Conservation (phyloP, 2,797 vertebrate species). For the Catharus ustulatus region DNA sequence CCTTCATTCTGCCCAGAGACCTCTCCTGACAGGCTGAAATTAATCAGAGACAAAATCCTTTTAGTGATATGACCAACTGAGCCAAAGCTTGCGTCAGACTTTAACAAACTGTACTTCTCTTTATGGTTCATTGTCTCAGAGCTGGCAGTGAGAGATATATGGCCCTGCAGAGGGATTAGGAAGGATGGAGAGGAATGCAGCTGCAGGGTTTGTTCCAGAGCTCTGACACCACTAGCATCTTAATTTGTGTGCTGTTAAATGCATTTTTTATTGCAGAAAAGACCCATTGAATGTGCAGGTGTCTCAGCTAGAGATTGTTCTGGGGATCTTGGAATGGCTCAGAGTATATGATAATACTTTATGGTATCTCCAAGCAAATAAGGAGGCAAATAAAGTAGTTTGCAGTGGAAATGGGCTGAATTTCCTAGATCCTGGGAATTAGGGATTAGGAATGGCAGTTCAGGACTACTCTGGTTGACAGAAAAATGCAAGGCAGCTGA, state of each 20-base stretch:
- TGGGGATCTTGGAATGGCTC: not conserved
- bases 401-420: not conserved
- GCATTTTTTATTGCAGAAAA: not conserved
- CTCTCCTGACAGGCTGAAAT: slow-evolving; percentile 2
- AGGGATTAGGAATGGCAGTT: not conserved
- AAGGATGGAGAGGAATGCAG: not conserved
- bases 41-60: slow-evolving; percentile 57
- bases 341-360: not conserved
- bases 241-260: not conserved
- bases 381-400: not conserved
- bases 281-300: not conserved
- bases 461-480: not conserved
- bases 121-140: slow-evolving; percentile 22
- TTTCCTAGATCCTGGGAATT: not conserved
- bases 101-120: slow-evolving; percentile 1
- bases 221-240: not conserved
- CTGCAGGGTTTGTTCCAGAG: slow-evolving; percentile 8
- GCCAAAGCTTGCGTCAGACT: slow-evolving; percentile 12
- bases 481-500: not conserved
- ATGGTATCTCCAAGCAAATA: not conserved
- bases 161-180: not conserved
- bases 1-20: slow-evolving; percentile 11
- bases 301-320: not conserved
- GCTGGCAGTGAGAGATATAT: not conserved
- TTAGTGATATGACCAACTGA: slow-evolving; percentile 37